Evolutionary conservation across 2,113 vertebrate species (phyloP), one percentile per base, ranked within the genome.

Genomic region (Onychorhynchus coronatus): DNA sequence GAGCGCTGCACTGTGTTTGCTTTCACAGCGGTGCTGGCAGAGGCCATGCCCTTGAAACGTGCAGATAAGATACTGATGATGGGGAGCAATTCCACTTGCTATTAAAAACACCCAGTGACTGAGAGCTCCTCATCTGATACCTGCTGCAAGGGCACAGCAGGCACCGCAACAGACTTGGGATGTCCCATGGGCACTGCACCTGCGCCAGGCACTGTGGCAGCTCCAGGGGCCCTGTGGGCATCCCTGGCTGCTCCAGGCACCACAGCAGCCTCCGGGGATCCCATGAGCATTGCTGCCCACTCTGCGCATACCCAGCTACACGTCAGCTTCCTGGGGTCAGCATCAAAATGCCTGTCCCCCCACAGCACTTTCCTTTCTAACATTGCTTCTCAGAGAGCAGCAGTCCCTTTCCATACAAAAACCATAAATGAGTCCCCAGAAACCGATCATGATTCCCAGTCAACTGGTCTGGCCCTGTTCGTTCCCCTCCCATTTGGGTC

Each of bases 281-380:
- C 49, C 58, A 9, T 0, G 2, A 70, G 15, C 62, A 28, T 11
- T 27, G 0, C 81, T 74, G 77, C 67, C 59, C 20, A 0, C 61
- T 2, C 27, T 62, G 59, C 65, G 56, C 5, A 7, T 44, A 31
- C 88, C 65, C 46, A 12, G 70, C 39, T 3, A 3, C 12, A 47
- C 5, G 30, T 2, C 49, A 28, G 9, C 78, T 14, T 5, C 47
- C 59, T 21, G 4, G 16, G 49, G 16, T 6, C 58, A 41, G 49
- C 63, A 2, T 2, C 0, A 1, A 9, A 19, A 4, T 11, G 18
- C 28, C 12, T 8, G 1, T 28, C 20, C 41, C 59, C 13, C 42
- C 25, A 2, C 20, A 33, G 0, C 30, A 0, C 42, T 6, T 5
- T 19, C 46, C 55, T 58, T 44, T 35, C 39, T 39, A 3, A 0